phyloP scores from a whole-genome alignment of 2,888 invertebrate species.

The Microplitis manilae region DNA sequence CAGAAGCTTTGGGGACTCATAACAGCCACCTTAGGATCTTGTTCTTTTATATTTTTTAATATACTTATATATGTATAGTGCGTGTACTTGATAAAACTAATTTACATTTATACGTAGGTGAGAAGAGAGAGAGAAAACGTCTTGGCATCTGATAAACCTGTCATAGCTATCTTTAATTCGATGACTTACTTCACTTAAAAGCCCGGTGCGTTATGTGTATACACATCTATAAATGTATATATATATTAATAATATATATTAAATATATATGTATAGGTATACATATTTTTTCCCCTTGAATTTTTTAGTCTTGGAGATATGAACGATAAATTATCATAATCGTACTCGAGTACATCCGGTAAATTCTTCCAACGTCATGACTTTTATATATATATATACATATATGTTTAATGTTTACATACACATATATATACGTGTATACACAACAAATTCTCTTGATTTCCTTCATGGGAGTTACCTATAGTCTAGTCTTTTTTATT shows the following conservation, averaged over 20 bases:
- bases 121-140: constrained; percentile 43
- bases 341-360: constrained; percentile 30
- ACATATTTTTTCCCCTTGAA: constrained; percentile 27
- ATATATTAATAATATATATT: neutral
- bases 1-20: constrained; percentile 42
- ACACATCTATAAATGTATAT: neutral
- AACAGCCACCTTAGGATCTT: constrained; percentile 34
- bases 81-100: constrained; percentile 3
- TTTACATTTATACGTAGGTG: constrained; percentile 38
- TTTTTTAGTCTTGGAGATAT: constrained; percentile 22
- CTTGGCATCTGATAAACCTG: constrained; percentile 65
- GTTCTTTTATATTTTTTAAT: constrained; percentile 42
- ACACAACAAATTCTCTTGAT: constrained; percentile 12
- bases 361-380: constrained; percentile 5
- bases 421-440: neutral
- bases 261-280: neutral
- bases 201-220: constrained; percentile 21
- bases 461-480: neutral
- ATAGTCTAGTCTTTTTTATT: neutral
- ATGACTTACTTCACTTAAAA: constrained; percentile 60
- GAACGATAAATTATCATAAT: constrained; percentile 40
- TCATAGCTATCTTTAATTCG: constrained; percentile 61
- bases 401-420: neutral
- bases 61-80: constrained; percentile 44
- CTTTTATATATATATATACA: neutral